Evolutionary conservation across 2,797 vertebrate genomes (phyloP).

Genomic region (Leuciscus waleckii): DNA sequence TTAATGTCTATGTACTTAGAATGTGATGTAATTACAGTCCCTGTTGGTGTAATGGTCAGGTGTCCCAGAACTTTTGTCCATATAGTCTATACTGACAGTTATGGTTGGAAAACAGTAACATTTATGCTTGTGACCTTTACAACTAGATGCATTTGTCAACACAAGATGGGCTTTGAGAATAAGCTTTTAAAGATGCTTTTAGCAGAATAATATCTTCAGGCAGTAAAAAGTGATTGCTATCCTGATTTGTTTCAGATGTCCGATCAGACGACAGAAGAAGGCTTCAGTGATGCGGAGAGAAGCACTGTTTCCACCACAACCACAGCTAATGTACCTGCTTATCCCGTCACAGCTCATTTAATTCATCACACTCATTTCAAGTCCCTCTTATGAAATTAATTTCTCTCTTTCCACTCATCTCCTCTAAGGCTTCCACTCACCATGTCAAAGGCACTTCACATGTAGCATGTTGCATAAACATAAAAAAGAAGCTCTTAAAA

Average conservation of each 20-base stretch:
- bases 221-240: conserved; percentile 8
- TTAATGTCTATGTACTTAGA: not conserved
- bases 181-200: not conserved
- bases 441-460: conserved; percentile 23
- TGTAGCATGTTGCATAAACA: conserved; percentile 41
- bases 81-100: not conserved
- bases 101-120: not conserved
- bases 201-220: not conserved
- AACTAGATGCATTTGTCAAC: not conserved
- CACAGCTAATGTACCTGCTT: conserved; percentile 84
- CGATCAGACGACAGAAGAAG: conserved; percentile 83
- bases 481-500: conserved; percentile 21
- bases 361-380: conserved; percentile 33
- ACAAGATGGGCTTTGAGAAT: not conserved
- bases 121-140: not conserved
- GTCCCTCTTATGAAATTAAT: conserved; percentile 43
- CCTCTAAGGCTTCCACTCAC: not conserved
- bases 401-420: conserved; percentile 14
- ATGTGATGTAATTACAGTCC: not conserved
- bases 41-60: not conserved
- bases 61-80: not conserved
- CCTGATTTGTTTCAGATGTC: conserved; percentile 80
- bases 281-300: conserved; percentile 85
- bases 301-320: conserved; percentile 88
- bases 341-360: conserved; percentile 41